Percentiles rank a stretch among this genome's conserved stretches.
Conservation (phyloP, 2,113 vertebrate genomes). For the Cheirogaleus medius region DNA sequence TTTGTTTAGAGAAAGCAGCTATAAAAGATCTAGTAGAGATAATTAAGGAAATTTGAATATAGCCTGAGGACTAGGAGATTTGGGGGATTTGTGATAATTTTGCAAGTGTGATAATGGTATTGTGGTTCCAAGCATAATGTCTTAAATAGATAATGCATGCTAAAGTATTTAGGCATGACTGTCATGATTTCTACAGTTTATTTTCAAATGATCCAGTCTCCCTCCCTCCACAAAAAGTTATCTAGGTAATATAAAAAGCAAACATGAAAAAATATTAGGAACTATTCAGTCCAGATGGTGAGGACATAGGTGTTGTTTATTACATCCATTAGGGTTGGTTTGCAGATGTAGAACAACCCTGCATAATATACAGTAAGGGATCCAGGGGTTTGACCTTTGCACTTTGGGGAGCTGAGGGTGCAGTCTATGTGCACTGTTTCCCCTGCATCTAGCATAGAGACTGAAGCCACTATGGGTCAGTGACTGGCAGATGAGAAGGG, state of each 20-base stretch:
- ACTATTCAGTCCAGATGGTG: not conserved
- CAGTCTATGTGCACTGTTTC: not conserved
- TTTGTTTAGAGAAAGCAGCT: not conserved
- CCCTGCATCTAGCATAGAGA: not conserved
- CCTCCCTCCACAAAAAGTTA: not conserved
- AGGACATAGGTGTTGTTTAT: not conserved
- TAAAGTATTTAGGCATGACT: not conserved
- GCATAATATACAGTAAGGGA: not conserved
- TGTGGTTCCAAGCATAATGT: not conserved
- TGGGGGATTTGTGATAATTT: not conserved
- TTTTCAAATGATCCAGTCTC: not conserved
- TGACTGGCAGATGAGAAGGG: not conserved
- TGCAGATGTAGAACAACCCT: not conserved
- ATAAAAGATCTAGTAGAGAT: not conserved
- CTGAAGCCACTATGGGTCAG: not conserved
- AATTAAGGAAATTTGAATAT: not conserved
- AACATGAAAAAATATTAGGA: not conserved
- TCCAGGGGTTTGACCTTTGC: not conserved
- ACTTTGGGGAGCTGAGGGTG: not conserved
- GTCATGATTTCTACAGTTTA: not conserved
- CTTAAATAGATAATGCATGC: not conserved
- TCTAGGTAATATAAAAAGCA: not conserved
- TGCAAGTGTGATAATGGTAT: not conserved
- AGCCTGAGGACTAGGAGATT: not conserved
- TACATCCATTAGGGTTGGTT: not conserved